Evolutionary conservation across 2,113 vertebrate genomes (phyloP).

Genomic region (Rostratula benghalensis): DNA sequence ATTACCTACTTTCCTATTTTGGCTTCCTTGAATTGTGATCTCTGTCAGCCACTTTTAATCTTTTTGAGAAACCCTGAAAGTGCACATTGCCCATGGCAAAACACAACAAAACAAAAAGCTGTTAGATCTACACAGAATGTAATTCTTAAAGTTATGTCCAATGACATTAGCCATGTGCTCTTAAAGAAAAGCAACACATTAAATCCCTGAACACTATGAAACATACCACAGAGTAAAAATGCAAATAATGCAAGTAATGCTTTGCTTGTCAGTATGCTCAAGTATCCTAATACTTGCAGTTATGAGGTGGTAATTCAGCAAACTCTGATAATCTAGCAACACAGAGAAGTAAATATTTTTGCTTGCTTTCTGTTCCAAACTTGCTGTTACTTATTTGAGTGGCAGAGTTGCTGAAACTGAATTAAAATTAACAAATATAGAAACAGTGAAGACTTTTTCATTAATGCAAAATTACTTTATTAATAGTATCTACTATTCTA

Average conservation of each 20-base stretch:
- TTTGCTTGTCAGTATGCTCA: neutral
- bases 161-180: neutral
- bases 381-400: neutral
- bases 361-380: neutral
- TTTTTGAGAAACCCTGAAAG: neutral
- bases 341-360: neutral
- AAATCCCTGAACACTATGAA: neutral
- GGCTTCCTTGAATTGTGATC: neutral
- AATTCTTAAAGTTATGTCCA: neutral
- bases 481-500: neutral
- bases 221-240: neutral
- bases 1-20: neutral
- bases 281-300: neutral
- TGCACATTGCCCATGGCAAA: neutral
- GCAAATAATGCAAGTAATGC: neutral
- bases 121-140: neutral
- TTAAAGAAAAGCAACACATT: neutral
- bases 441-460: neutral
- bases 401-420: neutral
- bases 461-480: neutral
- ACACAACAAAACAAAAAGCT: neutral
- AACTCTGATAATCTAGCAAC: neutral
- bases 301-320: neutral
- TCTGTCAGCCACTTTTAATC: neutral
- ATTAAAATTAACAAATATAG: neutral